phyloP scores from a whole-genome alignment of 2,797 vertebrate genomes.

The Bradypodion ventrale region DNA sequence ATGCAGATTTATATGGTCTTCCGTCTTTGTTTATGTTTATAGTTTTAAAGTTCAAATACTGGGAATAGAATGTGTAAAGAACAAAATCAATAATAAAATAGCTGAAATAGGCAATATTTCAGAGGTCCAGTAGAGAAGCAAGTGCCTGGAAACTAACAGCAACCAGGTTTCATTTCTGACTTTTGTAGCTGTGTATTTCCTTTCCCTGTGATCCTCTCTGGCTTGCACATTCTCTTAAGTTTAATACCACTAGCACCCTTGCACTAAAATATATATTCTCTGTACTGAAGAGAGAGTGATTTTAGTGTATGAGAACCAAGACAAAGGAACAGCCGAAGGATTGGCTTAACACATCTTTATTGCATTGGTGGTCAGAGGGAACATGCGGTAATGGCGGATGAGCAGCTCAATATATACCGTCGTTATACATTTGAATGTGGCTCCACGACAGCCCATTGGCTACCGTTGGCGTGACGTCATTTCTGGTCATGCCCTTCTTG shows the following conservation, averaged over 20 bases:
- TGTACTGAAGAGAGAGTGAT: neutral
- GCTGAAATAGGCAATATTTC: neutral
- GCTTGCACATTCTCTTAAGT: neutral
- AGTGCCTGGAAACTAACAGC: neutral
- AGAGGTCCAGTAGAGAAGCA: neutral
- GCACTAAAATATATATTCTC: no score
- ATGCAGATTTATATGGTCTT: neutral
- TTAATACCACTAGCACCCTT: neutral
- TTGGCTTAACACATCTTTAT: no score
- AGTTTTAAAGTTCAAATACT: neutral
- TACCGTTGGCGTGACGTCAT: no score
- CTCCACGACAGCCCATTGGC: no score
- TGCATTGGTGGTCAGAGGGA: no score
- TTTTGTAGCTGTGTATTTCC: neutral
- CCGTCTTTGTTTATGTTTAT: neutral
- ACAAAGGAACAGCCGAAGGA: no score
- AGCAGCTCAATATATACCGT: no score
- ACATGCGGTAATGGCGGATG: no score
- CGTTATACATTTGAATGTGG: no score
- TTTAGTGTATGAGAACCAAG: no score
- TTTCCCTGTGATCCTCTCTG: neutral
- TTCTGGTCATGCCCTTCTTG: no score
- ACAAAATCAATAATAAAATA: neutral
- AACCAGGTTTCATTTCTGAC: neutral
- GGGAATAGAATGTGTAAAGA: neutral